Conservation (phyloP, 2,888 invertebrate genomes). For the Mythimna lalbum region DNA sequence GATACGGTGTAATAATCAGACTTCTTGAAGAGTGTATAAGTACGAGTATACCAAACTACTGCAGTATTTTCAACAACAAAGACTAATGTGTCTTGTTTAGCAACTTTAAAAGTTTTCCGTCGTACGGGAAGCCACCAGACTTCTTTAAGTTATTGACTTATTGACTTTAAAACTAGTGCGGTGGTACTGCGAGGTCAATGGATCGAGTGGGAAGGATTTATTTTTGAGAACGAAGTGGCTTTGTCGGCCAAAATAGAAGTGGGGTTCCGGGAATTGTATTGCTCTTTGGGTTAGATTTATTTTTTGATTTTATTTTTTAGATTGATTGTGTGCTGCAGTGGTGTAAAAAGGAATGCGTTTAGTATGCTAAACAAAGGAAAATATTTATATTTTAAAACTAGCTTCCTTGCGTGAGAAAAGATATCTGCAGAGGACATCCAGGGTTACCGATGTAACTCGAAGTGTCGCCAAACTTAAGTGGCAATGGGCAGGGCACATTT, state of each 20-base stretch:
- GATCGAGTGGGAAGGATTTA: conserved; percentile 36
- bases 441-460: too few relatives aligned
- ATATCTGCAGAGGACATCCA: too few relatives aligned
- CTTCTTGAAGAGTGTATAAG: not conserved
- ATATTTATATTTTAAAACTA: not conserved
- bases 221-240: conserved; percentile 35
- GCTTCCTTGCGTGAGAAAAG: too few relatives aligned
- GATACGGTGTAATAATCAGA: not conserved
- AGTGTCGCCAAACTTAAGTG: too few relatives aligned
- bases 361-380: not conserved
- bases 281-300: not conserved
- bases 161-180: conserved; percentile 69
- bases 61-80: conserved; percentile 60
- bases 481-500: too few relatives aligned
- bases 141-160: conserved; percentile 72
- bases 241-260: conserved; percentile 13
- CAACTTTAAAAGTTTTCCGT: conserved; percentile 71
- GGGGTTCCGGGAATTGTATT: conserved; percentile 7
- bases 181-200: conserved; percentile 45
- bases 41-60: conserved; percentile 22
- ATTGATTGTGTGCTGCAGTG: not conserved
- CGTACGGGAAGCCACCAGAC: conserved; percentile 56
- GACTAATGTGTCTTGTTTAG: conserved; percentile 77
- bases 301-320: not conserved
- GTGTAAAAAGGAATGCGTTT: not conserved